Conservation (phyloP, 2,113 vertebrate genomes). For the Bolborhynchus lineola region DNA sequence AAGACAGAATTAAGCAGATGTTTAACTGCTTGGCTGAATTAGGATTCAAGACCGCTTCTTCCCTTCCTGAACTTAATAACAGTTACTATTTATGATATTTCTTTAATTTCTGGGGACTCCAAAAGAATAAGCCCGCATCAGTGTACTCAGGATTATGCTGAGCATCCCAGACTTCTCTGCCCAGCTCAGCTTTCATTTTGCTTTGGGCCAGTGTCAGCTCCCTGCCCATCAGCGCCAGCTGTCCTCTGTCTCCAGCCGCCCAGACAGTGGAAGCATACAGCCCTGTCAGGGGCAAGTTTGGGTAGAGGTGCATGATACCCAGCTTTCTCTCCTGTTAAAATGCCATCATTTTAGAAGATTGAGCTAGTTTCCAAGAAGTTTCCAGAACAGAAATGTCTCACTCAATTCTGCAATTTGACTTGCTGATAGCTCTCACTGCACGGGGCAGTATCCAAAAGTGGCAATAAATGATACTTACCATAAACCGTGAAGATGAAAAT, state of each 20-base stretch:
- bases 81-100: background rate
- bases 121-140: fast-evolving
- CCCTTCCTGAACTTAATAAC: background rate
- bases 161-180: too few relatives aligned
- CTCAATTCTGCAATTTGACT: background rate
- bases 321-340: background rate
- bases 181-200: background rate
- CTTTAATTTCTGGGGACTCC: background rate
- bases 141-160: background rate
- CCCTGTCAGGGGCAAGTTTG: fast-evolving
- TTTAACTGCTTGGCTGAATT: background rate
- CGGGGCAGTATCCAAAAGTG: fast-evolving
- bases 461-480: background rate
- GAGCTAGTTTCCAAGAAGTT: background rate
- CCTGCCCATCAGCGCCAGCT: fast-evolving
- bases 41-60: background rate
- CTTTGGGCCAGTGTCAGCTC: fast-evolving
- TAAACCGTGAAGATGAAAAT: background rate
- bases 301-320: too few relatives aligned
- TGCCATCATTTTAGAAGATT: background rate
- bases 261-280: background rate
- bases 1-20: background rate
- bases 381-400: background rate
- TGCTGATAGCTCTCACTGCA: fast-evolving
- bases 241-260: background rate